phyloP scores from a whole-genome alignment of 1,140 invertebrate species.

The Drosophila micromelanica region DNA sequence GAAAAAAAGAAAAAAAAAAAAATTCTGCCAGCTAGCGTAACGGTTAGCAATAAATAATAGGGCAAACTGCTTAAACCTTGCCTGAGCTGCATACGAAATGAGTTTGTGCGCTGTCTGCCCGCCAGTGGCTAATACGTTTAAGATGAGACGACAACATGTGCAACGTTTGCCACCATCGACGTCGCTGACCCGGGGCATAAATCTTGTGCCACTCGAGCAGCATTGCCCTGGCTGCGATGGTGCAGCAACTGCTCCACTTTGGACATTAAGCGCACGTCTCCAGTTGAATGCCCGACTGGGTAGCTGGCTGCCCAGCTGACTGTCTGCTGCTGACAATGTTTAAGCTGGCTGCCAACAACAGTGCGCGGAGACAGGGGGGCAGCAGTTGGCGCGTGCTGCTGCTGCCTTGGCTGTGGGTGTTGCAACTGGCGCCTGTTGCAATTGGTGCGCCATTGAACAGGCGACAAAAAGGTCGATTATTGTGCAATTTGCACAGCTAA shows the following conservation, averaged over 20 bases:
- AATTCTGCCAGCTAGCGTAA: slow-evolving; percentile 56
- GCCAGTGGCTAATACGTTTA: slow-evolving; percentile 76
- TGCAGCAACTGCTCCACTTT: slow-evolving; percentile 25
- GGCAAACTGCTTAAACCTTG: slow-evolving; percentile 77
- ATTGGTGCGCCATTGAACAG: slow-evolving; percentile 69
- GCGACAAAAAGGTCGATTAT: slow-evolving; percentile 58
- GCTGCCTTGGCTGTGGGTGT: slow-evolving; percentile 7
- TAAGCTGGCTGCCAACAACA: slow-evolving; percentile 15
- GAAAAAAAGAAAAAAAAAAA: slow-evolving; percentile 4
- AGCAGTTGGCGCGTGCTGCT: slow-evolving; percentile 22
- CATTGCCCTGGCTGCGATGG: slow-evolving; percentile 48
- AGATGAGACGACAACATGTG: slow-evolving; percentile 82
- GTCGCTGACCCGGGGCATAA: slow-evolving; percentile 69
- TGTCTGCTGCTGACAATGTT: slow-evolving; percentile 35
- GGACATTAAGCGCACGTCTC: slow-evolving; percentile 72
- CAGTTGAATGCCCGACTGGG: slow-evolving; percentile 32
- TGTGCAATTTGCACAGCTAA: slow-evolving; percentile 44
- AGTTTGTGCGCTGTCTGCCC: slow-evolving; percentile 27
- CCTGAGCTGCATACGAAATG: slow-evolving; percentile 78
- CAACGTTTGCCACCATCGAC: slow-evolving; percentile 68
- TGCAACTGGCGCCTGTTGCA: slow-evolving; percentile 47
- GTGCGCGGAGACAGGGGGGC: background rate
- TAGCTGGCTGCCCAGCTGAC: slow-evolving; percentile 30
- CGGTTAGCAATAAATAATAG: slow-evolving; percentile 78
- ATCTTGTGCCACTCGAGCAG: slow-evolving; percentile 72